These are phyloP conservation scores for Teleogryllus oceanicus DNA, from an alignment of 2,888 invertebrate genomes.

Conservation along the genomic window DNA sequence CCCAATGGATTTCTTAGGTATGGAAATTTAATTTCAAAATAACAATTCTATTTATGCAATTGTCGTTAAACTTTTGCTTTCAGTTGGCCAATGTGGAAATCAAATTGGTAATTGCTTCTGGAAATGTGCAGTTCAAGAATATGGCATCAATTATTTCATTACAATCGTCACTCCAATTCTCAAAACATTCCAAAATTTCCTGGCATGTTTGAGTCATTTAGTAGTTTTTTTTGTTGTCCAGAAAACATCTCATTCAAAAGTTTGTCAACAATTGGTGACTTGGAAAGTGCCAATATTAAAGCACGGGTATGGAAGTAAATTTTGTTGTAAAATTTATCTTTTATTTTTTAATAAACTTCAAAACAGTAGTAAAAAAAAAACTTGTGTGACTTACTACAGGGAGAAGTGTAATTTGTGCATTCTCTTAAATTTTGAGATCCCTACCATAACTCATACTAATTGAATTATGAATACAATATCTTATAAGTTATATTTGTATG, in stretches of 20 bases:
- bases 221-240: conserved; percentile 52
- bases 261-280: conserved; percentile 46
- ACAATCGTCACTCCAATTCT: conserved; percentile 38
- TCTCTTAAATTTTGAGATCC: no score
- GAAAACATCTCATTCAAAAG: conserved; percentile 39
- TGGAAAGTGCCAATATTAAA: conserved; percentile 50
- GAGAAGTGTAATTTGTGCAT: no score
- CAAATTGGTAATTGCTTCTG: conserved; percentile 56
- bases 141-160: conserved; percentile 45
- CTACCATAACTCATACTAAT: no score
- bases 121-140: conserved; percentile 54
- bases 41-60: no score
- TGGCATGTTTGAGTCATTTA: conserved; percentile 48
- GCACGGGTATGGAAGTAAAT: conserved; percentile 47
- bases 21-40: background rate
- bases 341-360: no score
- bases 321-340: no score
- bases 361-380: no score
- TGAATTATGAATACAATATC: no score
- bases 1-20: background rate
- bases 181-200: conserved; percentile 40
- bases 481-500: no score
- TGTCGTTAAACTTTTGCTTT: no score
- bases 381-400: no score
- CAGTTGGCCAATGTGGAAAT: conserved; percentile 60